Conservation (phyloP, 2,797 vertebrate genomes). For the Philypnodon macrostomus region DNA sequence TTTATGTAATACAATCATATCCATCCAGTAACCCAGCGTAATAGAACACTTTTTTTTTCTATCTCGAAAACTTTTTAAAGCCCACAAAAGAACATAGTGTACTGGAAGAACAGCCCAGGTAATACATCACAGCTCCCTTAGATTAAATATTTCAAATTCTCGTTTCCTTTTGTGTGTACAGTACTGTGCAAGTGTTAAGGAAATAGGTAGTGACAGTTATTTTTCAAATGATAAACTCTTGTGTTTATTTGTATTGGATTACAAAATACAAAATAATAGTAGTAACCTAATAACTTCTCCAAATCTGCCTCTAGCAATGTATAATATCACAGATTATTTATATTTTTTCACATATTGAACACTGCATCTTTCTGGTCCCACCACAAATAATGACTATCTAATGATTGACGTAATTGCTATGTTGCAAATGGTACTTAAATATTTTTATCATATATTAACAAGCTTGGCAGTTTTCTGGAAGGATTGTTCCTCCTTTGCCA, state of each 20-base stretch:
- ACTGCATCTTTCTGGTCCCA: slow-evolving; percentile 17
- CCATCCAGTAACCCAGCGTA: too few species aligned
- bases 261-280: too few species aligned
- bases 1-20: too few species aligned
- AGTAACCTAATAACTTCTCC: too few species aligned
- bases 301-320: too few species aligned
- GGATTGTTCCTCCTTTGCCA: slow-evolving; percentile 43
- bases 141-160: slow-evolving; percentile 10
- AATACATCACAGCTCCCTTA: slow-evolving; percentile 13
- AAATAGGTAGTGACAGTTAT: too few species aligned
- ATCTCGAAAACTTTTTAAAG: slow-evolving; percentile 11
- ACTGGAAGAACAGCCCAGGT: slow-evolving; percentile 15
- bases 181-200: too few species aligned
- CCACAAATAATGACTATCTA: slow-evolving; percentile 43
- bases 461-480: slow-evolving; percentile 45
- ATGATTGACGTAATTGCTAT: slow-evolving; percentile 64
- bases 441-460: slow-evolving; percentile 61
- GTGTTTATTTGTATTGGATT: too few species aligned
- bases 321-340: too few species aligned
- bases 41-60: background rate
- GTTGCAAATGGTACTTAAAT: slow-evolving; percentile 57
- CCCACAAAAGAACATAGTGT: slow-evolving; percentile 10
- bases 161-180: slow-evolving; percentile 1
- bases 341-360: too few species aligned
- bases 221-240: too few species aligned